phyloP scores from a whole-genome alignment of 2,113 vertebrate species.

The Xenopus borealis region DNA sequence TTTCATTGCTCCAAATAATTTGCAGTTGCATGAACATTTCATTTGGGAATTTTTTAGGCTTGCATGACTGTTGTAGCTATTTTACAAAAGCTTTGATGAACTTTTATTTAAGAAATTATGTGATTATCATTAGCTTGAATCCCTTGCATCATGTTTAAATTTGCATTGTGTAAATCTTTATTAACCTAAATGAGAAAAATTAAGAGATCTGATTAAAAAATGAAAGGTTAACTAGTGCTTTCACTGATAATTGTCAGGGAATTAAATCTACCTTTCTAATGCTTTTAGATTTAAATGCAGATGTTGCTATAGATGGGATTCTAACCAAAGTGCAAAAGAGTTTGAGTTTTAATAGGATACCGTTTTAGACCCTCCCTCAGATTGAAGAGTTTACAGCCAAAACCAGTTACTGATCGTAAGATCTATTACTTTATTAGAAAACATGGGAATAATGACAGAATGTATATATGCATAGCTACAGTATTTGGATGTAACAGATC shows the following conservation, averaged over 20 bases:
- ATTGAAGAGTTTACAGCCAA: conserved; percentile 88
- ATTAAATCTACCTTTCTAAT: background rate
- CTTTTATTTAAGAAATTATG: background rate
- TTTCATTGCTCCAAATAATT: background rate
- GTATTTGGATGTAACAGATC: too few relatives aligned
- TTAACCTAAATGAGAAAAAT: too few relatives aligned
- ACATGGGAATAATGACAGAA: too few relatives aligned
- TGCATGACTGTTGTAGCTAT: background rate
- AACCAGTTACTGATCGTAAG: conserved; percentile 82
- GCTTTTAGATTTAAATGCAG: conserved; percentile 51
- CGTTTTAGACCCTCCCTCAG: conserved; percentile 91
- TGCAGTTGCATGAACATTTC: conserved; percentile 30
- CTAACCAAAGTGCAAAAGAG: conserved; percentile 96
- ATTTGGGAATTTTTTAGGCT: conserved; percentile 15
- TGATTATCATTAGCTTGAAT: background rate
- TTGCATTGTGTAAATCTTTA: too few relatives aligned
- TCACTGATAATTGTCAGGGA: too few relatives aligned
- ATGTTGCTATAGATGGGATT: conserved; percentile 78
- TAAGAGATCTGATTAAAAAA: too few relatives aligned
- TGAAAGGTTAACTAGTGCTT: too few relatives aligned
- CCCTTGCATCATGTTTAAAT: background rate
- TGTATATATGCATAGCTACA: too few relatives aligned
- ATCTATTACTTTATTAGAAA: conserved; percentile 14
- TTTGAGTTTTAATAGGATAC: conserved; percentile 95
- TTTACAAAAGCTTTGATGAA: background rate